Percentiles rank a stretch among this genome's conserved stretches.
Evolutionary conservation across 2,888 invertebrate genomes (phyloP).

Genomic region (Sympetrum striolatum): DNA sequence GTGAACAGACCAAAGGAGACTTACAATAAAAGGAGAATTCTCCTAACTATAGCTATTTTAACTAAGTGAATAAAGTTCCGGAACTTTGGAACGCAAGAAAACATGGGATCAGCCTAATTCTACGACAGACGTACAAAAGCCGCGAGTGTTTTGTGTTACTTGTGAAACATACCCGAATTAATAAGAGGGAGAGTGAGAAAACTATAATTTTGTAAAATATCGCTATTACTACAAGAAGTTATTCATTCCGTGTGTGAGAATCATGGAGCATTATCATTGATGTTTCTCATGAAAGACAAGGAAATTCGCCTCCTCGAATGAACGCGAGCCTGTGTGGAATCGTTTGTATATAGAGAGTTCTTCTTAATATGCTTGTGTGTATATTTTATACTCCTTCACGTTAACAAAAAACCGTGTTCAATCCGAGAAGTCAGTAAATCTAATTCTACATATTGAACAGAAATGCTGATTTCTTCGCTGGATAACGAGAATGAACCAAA

Average conservation of each 20-base stretch:
- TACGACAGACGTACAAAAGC: not conserved
- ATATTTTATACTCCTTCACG: slow-evolving; percentile 5
- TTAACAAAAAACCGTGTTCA: not conserved
- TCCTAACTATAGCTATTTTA: not conserved
- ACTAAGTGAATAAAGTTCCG: not conserved
- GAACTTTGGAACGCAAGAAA: not conserved
- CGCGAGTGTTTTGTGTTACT: not conserved
- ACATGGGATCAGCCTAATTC: not conserved
- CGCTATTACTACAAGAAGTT: not conserved
- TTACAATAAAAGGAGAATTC: not conserved
- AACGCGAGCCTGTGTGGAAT: not conserved
- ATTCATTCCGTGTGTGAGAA: not conserved
- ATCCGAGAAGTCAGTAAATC: not conserved
- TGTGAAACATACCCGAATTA: not conserved
- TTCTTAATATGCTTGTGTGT: slow-evolving; percentile 5
- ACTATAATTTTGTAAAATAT: slow-evolving; percentile 27
- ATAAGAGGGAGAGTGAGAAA: not conserved
- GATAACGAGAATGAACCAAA: slow-evolving; percentile 1
- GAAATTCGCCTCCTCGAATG: not conserved
- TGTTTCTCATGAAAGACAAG: slow-evolving; percentile 7
- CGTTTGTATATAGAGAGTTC: not conserved
- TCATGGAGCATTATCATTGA: not conserved
- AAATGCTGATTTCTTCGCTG: not conserved
- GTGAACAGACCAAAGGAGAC: not conserved
- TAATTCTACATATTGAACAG: not conserved